Conservation (phyloP, 2,113 vertebrate species). For the Petrocephalus microphthalmus region DNA sequence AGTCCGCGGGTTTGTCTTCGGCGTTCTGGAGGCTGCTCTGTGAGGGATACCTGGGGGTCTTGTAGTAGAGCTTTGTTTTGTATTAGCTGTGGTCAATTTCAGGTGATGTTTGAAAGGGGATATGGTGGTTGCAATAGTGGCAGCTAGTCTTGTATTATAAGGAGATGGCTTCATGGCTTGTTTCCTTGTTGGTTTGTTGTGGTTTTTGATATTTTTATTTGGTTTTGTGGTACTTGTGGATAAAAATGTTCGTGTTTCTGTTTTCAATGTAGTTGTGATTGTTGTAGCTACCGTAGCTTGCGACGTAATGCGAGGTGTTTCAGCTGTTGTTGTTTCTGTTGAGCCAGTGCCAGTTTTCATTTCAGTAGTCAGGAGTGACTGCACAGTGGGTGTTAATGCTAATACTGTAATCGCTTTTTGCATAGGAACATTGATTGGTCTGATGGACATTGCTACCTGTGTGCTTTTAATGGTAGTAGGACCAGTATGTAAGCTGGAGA, state of each 20-base stretch:
- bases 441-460: conserved; percentile 1
- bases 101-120: neutral
- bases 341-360: neutral
- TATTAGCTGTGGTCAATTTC: neutral
- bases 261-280: conserved; percentile 7
- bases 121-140: neutral
- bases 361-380: neutral
- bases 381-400: neutral
- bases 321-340: neutral
- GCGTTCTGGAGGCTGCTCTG: neutral
- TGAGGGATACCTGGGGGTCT: conserved; percentile 21
- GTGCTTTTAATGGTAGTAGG: conserved; percentile 4
- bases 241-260: neutral
- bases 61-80: neutral
- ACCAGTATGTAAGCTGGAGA: neutral
- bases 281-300: neutral
- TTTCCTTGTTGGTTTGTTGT: conserved; percentile 44
- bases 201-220: conserved; percentile 45
- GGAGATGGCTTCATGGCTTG: conserved; percentile 35
- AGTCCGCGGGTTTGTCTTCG: conserved; percentile 23
- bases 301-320: neutral
- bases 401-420: neutral
- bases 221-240: conserved; percentile 20
- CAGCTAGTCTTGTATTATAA: neutral
- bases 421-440: neutral